Percentiles rank a stretch among this genome's conserved stretches.
phyloP scores from a whole-genome alignment of 2,888 invertebrate genomes.

The Sturmia bella region DNA sequence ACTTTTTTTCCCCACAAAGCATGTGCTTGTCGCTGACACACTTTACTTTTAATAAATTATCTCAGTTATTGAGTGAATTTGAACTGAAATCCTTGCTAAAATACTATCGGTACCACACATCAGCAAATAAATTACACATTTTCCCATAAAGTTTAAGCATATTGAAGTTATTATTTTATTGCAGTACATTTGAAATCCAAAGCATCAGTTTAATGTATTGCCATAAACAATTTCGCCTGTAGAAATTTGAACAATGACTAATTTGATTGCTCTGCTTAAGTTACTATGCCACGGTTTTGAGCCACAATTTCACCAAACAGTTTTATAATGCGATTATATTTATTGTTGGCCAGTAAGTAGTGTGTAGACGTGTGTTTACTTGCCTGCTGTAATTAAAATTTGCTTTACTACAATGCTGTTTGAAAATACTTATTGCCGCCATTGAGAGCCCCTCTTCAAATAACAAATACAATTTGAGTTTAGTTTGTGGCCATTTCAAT shows the following conservation, averaged over 20 bases:
- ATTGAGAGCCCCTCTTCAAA: neutral
- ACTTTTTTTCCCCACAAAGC: too few species aligned
- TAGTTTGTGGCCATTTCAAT: neutral
- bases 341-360: neutral
- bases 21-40: too few species aligned
- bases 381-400: conserved; percentile 25
- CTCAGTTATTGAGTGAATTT: too few species aligned
- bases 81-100: too few species aligned
- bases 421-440: conserved; percentile 32
- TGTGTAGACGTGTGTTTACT: conserved; percentile 4
- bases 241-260: conserved; percentile 17
- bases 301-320: conserved; percentile 39
- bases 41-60: too few species aligned
- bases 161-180: too few species aligned
- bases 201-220: too few species aligned
- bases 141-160: too few species aligned
- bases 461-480: conserved; percentile 8
- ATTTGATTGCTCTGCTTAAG: conserved; percentile 33
- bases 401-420: conserved; percentile 24
- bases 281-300: conserved; percentile 22
- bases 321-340: conserved; percentile 48
- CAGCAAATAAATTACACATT: too few species aligned
- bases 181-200: too few species aligned
- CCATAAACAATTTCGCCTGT: conserved; percentile 1
- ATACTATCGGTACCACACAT: too few species aligned